Conservation (phyloP, 2,113 vertebrate genomes). For the Phasianus colchicus region DNA sequence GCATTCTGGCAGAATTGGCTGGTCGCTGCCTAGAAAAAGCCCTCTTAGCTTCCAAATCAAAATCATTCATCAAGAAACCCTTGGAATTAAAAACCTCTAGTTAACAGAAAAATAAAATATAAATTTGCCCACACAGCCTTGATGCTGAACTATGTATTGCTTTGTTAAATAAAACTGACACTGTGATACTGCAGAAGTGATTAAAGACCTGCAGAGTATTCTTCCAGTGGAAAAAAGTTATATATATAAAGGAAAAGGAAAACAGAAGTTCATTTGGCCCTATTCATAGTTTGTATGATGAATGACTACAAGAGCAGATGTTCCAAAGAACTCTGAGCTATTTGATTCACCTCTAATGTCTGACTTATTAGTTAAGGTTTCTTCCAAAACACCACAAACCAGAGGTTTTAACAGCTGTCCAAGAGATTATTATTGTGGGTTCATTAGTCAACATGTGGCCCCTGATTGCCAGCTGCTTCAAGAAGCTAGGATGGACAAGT, state of each 20-base stretch:
- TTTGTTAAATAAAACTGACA: slow-evolving; percentile 40
- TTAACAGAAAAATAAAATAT: slow-evolving; percentile 30
- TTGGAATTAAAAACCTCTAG: background rate
- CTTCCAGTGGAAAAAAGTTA: slow-evolving; percentile 20
- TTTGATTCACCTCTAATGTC: background rate
- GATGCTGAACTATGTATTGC: background rate
- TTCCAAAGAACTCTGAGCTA: background rate
- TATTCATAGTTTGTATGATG: slow-evolving; percentile 11
- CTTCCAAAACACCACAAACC: background rate
- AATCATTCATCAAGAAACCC: background rate
- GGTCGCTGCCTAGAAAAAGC: background rate
- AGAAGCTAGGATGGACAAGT: background rate
- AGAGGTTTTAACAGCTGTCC: background rate
- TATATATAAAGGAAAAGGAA: slow-evolving; percentile 10
- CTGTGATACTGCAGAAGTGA: slow-evolving; percentile 23
- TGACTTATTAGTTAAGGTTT: background rate
- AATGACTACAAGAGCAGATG: slow-evolving; percentile 11
- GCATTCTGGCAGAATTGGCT: background rate
- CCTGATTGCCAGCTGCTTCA: background rate
- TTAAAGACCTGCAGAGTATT: slow-evolving; percentile 17
- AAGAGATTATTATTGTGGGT: background rate
- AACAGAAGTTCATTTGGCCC: slow-evolving; percentile 4
- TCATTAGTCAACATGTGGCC: background rate
- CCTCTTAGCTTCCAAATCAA: background rate
- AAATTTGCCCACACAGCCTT: background rate